A percentile compares a stretch with the other conserved stretches of the same genome.
Evolutionary conservation across 2,888 invertebrate species (phyloP).

Genomic region (Smittia aterrima): DNA sequence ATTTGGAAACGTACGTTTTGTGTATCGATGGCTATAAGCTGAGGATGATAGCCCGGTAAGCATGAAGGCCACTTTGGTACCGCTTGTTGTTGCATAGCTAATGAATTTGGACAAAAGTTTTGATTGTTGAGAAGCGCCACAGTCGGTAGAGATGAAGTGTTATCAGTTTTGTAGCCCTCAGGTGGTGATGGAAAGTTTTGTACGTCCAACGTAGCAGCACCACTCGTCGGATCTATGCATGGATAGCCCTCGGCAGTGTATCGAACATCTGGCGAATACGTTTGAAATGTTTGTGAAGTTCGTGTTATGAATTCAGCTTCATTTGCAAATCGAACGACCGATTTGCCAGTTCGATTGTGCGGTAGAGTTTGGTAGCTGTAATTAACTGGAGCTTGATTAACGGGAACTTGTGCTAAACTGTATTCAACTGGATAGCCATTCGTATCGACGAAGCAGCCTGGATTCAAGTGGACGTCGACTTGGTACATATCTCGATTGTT

Average conservation of each 20-base stretch:
- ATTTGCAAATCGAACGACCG: conserved; percentile 60
- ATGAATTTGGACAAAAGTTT: conserved; percentile 46
- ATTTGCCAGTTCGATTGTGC: conserved; percentile 63
- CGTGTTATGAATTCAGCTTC: conserved; percentile 66
- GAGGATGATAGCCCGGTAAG: conserved; percentile 55
- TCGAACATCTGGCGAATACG: conserved; percentile 57
- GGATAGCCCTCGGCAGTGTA: conserved; percentile 82
- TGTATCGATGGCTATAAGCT: conserved; percentile 47
- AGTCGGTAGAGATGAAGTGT: conserved; percentile 52
- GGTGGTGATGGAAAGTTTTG: conserved; percentile 65
- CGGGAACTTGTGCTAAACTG: conserved; percentile 61
- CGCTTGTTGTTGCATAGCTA: conserved; percentile 43
- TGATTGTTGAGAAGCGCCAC: conserved; percentile 30
- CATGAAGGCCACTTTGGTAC: conserved; percentile 57
- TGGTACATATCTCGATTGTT: conserved; percentile 49
- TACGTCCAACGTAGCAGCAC: conserved; percentile 57
- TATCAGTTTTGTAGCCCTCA: conserved; percentile 65
- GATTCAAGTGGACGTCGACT: conserved; percentile 72
- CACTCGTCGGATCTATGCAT: conserved; percentile 50
- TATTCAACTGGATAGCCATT: conserved; percentile 80
- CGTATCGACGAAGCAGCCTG: conserved; percentile 71
- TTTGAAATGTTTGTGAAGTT: conserved; percentile 57
- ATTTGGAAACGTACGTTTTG: conserved; percentile 36
- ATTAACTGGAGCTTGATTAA: conserved; percentile 46
- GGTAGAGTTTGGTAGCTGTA: conserved; percentile 73